phyloP scores from a whole-genome alignment of 2,113 vertebrate genomes.

The Pachyramphus minor region DNA sequence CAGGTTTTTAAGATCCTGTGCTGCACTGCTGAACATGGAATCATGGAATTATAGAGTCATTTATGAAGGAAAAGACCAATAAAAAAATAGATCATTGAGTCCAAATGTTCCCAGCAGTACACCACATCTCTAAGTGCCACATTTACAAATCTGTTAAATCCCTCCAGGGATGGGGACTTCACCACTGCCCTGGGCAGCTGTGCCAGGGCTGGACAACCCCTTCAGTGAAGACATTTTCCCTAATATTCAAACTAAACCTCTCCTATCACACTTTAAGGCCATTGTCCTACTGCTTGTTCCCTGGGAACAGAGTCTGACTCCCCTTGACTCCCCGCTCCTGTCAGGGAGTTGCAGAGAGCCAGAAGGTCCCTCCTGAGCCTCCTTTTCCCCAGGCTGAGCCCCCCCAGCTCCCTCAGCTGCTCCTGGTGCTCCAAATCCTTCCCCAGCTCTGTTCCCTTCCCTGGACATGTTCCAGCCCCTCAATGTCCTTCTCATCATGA shows the following conservation, averaged over 20 bases:
- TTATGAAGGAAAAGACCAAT: neutral
- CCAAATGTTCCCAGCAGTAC: neutral
- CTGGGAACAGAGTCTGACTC: neutral
- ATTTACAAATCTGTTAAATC: neutral
- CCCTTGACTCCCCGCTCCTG: neutral
- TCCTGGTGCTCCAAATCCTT: neutral
- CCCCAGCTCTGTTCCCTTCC: rapidly evolving
- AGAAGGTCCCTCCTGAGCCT: neutral
- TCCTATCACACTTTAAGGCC: rapidly evolving
- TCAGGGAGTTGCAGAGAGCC: neutral
- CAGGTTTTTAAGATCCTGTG: neutral
- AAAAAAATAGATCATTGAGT: neutral
- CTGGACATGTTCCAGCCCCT: rapidly evolving
- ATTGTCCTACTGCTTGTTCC: neutral
- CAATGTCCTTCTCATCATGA: rapidly evolving
- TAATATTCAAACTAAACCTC: neutral
- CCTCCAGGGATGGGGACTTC: neutral
- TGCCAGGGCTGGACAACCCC: neutral
- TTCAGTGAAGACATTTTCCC: neutral
- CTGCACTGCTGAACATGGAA: neutral
- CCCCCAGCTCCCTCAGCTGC: neutral
- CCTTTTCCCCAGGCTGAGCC: neutral
- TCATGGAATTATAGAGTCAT: neutral
- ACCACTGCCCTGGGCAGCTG: neutral
- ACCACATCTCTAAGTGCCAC: neutral